Conservation (phyloP, 2,797 vertebrate genomes). For the Xiphophorus birchmanni region DNA sequence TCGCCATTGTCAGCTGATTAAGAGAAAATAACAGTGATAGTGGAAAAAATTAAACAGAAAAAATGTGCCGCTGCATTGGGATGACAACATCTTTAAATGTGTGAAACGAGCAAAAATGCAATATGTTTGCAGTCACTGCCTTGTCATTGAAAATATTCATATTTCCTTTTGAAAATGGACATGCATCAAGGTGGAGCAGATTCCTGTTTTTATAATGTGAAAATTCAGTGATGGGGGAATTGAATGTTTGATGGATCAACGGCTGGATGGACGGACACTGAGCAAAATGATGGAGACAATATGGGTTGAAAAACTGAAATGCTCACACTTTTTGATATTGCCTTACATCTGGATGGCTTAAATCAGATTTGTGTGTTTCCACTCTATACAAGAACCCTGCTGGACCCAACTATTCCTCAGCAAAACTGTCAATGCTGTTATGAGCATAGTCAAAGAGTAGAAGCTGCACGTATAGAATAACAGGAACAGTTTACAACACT, state of each 20-base stretch:
- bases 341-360: neutral
- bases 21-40: slow-evolving; percentile 3
- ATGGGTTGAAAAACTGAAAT: neutral
- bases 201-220: neutral
- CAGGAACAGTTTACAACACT: neutral
- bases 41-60: neutral
- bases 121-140: neutral
- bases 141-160: neutral
- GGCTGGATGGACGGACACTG: neutral
- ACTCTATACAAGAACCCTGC: neutral
- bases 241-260: neutral
- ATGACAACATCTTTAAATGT: slow-evolving; percentile 5
- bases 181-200: neutral
- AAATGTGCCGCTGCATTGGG: neutral
- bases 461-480: neutral
- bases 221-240: neutral
- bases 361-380: neutral
- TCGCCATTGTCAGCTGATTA: slow-evolving; percentile 19
- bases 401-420: neutral
- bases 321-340: neutral
- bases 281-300: neutral
- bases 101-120: neutral
- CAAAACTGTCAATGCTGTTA: neutral
- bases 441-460: neutral
- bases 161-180: neutral